Percentiles rank a stretch among this genome's conserved stretches.
Evolutionary conservation across 1,140 invertebrate genomes (phyloP).

Genomic region (Stenopsyche tienmushanensis): DNA sequence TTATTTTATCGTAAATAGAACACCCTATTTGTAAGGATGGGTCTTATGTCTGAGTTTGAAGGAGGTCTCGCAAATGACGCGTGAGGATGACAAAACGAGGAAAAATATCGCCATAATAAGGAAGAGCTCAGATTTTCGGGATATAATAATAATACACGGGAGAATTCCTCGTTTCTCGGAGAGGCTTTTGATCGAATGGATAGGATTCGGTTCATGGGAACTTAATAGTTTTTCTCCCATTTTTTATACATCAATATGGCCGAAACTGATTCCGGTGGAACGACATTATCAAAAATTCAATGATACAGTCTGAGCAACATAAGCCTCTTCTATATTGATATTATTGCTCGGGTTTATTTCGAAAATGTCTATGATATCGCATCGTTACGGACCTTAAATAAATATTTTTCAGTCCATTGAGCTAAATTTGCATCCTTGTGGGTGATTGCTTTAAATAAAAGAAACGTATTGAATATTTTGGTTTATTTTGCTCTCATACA

Average conservation of each 20-base stretch:
- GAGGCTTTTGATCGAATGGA: not conserved
- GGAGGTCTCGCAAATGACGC: conserved; percentile 11
- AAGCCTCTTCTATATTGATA: too few species aligned
- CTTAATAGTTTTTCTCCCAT: not conserved
- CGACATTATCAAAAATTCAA: not conserved
- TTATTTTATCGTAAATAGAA: too few species aligned
- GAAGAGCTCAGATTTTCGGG: not conserved
- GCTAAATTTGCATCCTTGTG: too few species aligned
- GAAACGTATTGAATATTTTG: too few species aligned
- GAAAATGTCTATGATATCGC: too few species aligned
- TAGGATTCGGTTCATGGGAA: not conserved
- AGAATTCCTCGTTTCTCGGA: not conserved
- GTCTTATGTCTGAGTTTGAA: not conserved
- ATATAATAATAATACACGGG: not conserved
- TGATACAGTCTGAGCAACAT: too few species aligned
- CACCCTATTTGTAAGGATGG: not conserved
- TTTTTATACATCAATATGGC: not conserved
- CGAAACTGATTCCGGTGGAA: not conserved
- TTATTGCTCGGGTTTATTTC: too few species aligned
- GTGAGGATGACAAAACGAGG: conserved; percentile 7
- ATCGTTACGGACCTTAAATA: too few species aligned
- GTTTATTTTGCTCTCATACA: too few species aligned
- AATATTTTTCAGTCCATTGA: too few species aligned
- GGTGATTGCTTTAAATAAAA: too few species aligned
- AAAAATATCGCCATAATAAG: conserved; percentile 13